Base-by-base conservation (phyloP, 2,113 vertebrate genomes). In the Chloroceryle aenea region DNA sequence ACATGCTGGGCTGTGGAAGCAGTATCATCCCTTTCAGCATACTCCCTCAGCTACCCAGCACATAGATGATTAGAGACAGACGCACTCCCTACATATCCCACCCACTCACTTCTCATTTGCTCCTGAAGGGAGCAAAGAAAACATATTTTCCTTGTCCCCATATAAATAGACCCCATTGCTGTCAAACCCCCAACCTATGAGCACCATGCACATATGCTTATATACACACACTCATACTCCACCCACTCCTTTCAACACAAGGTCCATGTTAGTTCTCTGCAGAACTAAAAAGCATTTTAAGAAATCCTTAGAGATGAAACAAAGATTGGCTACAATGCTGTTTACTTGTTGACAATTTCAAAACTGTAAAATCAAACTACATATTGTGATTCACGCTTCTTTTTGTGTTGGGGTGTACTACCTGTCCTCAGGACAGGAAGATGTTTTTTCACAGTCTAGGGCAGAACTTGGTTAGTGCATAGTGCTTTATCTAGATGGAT, bases 51-150 rank as follows among this genome's bases (percentile, higher is more conserved):
- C 45, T 81, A 82, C 36, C 21, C 64, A 91, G 85, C 53, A 87
- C 36, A 34, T 5, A 76, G 58, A 85, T 34, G 77, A 79, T 56
- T 30, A 76, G 69, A 95, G 61, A 87, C 87, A 96, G 87, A 96
- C 1, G 7, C 0, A 0, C 34, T 89, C 53, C 45, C 81, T 69
- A 9, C 8, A 25, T 23, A 42, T 87, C 36, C 74, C 91, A 83
- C 89, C 75, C 89, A 91, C 94, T 88, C 91, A 67, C 38, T 94
- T 85, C 75, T 96, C 81, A 42, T 86, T 94, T 77, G 40, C 50
- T 95, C 67, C 85, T 83, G 45, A 76, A 91, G 55, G 85, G 67
- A 96, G 87, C 87, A 88, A 74, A 85, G 75, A 85, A 97, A 95
- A 80, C 85, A 93, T 94, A 79, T 94, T 96, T 93, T 91, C 50